These are phyloP conservation scores for Chaetodon trifasciatus DNA, from an alignment of 2,797 vertebrate species.

Conservation along the genomic window DNA sequence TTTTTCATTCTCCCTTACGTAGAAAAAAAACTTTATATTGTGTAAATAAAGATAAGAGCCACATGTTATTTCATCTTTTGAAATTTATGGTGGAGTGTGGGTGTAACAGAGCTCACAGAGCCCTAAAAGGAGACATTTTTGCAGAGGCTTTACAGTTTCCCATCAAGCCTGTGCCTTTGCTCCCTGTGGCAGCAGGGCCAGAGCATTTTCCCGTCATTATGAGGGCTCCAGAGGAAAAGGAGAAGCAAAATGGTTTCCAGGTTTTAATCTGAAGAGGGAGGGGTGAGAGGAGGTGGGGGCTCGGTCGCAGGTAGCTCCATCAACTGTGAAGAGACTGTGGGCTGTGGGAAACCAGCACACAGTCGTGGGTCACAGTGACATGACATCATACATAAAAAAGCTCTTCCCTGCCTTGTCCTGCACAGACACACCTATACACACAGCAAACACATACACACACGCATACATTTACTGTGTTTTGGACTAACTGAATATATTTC, in stretches of 20 bases:
- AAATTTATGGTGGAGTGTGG: constrained; percentile 71
- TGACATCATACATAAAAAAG: constrained; percentile 26
- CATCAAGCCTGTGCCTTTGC: constrained; percentile 67
- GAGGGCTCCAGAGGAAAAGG: constrained; percentile 67
- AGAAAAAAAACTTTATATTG: constrained; percentile 59
- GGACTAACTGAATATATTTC: constrained; percentile 26
- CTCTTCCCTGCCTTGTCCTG: constrained; percentile 9
- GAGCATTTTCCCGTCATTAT: constrained; percentile 80
- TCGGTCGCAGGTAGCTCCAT: constrained; percentile 60
- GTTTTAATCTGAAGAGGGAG: constrained; percentile 70
- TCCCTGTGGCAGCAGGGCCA: constrained; percentile 63
- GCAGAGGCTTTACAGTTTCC: constrained; percentile 69
- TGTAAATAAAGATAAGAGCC: constrained; percentile 75
- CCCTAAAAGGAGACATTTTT: constrained; percentile 79
- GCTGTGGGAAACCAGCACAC: constrained; percentile 55
- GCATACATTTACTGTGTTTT: constrained; percentile 18
- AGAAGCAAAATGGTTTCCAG: constrained; percentile 82
- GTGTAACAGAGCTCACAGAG: constrained; percentile 65
- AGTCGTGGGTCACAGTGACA: constrained; percentile 49
- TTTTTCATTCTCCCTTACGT: constrained; percentile 44
- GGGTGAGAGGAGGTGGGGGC: constrained; percentile 19
- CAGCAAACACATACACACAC: constrained; percentile 8
- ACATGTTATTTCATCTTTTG: constrained; percentile 65
- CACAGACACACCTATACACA: constrained; percentile 4
- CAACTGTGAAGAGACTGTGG: constrained; percentile 24